Percentiles rank a stretch among this genome's conserved stretches.
Conservation (phyloP, 2,888 invertebrate genomes). For the Hydrotaea cyrtoneurina region DNA sequence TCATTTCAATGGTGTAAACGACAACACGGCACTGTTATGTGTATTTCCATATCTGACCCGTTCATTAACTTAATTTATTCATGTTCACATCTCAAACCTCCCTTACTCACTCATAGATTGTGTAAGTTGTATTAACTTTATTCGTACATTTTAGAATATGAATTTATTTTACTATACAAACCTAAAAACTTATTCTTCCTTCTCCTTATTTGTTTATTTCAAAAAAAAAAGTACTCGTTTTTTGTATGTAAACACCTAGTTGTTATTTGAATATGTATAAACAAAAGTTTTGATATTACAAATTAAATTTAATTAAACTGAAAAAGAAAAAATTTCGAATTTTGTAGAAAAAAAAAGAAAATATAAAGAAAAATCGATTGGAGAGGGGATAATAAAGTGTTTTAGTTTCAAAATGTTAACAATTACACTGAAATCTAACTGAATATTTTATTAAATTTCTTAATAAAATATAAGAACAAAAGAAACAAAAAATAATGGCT, state of each 20-base stretch:
- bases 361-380: slow-evolving; percentile 72
- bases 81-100: too few species aligned
- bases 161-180: slow-evolving; percentile 9
- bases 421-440: background rate
- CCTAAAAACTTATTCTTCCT: slow-evolving; percentile 65
- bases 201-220: slow-evolving; percentile 59
- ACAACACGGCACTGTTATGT: too few species aligned
- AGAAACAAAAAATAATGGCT: slow-evolving; percentile 67
- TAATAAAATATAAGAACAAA: slow-evolving; percentile 68
- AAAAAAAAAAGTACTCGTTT: slow-evolving; percentile 9
- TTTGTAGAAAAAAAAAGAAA: slow-evolving; percentile 53
- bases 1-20: too few species aligned
- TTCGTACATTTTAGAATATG: slow-evolving; percentile 12
- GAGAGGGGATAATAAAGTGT: slow-evolving; percentile 78
- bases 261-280: background rate
- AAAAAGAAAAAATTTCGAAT: slow-evolving; percentile 54
- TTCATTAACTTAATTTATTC: too few species aligned
- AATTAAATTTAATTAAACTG: slow-evolving; percentile 15
- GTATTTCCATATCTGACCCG: too few species aligned
- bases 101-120: too few species aligned
- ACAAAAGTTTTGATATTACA: slow-evolving; percentile 29
- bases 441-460: slow-evolving; percentile 44
- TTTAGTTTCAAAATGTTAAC: slow-evolving; percentile 49
- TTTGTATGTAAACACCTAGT: background rate
- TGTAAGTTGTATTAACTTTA: too few species aligned